Evolutionary conservation across 2,888 invertebrate species (phyloP), one percentile per base, ranked within the genome.

Genomic region (Pyrrhosoma nymphula): DNA sequence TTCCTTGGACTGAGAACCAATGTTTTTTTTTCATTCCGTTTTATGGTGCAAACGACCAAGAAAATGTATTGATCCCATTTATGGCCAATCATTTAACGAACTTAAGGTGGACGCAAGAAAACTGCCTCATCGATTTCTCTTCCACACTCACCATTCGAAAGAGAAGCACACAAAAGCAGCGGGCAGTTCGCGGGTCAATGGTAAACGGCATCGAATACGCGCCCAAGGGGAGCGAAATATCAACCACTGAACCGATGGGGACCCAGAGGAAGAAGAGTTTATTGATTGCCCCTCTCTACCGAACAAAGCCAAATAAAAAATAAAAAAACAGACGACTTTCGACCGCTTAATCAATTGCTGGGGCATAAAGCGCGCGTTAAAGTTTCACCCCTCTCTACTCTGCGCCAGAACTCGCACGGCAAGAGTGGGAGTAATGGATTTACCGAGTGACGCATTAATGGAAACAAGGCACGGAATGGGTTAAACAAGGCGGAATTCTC

Each of bases 391-490:
- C 35, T 16, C 30, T n/a, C 82, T n/a, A 30, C 30, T n/a, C 26
- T 69, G 18, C 69, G 10, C 69, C 26, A 69, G 8, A n/a, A 82
- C 35, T 16, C 12, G 82, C 82, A 0, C 8, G 60, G 60, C 16
- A 60, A 20, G 82, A 35, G 82, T 82, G 82, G 82, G 82, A 82
- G 82, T 82, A 82, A 82, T 82, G 82, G 82, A 82, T 82, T 82
- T 82, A 82, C 26, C 30, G 35, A 18, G 12, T 82, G 82, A 82
- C 82, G 82, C 82, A 82, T 82, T 82, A 82, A 82, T 82, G 82
- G 82, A 82, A 82, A 82, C 82, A 82, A 82, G 16, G 82, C 82
- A 30, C 35, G 82, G 75, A 35, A 82, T 82, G 82, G 82, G 82
- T 30, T 82, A 82, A 82, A 35, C 35, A 82, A 35, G 30, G 82